A percentile compares a stretch with the other conserved stretches of the same genome.
Evolutionary conservation across 2,888 invertebrate species (phyloP).

Genomic region (Caenorhabditis angaria): DNA sequence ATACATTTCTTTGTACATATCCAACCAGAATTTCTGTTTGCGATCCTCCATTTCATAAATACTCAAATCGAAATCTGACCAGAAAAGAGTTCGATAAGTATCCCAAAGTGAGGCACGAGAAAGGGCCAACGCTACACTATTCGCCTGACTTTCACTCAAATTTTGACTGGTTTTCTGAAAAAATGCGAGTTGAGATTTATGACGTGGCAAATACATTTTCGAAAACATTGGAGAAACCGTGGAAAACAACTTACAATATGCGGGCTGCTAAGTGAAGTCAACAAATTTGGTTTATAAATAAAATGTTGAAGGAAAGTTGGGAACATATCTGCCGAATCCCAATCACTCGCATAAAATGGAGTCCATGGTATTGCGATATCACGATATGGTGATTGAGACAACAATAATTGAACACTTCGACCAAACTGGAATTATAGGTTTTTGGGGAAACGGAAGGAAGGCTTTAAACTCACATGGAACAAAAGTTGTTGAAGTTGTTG

Average conservation of each 20-base stretch:
- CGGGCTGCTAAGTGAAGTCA: constrained; percentile 61
- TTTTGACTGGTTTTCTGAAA: constrained; percentile 57
- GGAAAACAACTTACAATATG: constrained; percentile 49
- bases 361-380: constrained; percentile 66
- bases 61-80: constrained; percentile 69
- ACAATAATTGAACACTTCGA: constrained; percentile 84
- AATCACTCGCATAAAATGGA: constrained; percentile 78
- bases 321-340: constrained; percentile 88
- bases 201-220: no score
- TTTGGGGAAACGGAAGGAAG: neutral
- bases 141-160: constrained; percentile 56
- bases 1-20: constrained; percentile 83
- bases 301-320: constrained; percentile 80
- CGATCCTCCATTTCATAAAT: constrained; percentile 69
- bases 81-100: constrained; percentile 69
- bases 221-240: no score
- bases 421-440: constrained; percentile 79
- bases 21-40: constrained; percentile 83
- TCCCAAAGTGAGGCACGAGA: constrained; percentile 67
- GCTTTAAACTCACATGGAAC: constrained; percentile 58
- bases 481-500: constrained; percentile 64
- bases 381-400: constrained; percentile 84
- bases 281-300: constrained; percentile 66
- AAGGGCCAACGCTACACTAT: constrained; percentile 60
- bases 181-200: neutral